Percentiles rank a stretch among this genome's conserved stretches.
These are phyloP conservation scores for Thelaira solivaga DNA, from an alignment of 2,888 invertebrate genomes.

Conservation along the genomic window DNA sequence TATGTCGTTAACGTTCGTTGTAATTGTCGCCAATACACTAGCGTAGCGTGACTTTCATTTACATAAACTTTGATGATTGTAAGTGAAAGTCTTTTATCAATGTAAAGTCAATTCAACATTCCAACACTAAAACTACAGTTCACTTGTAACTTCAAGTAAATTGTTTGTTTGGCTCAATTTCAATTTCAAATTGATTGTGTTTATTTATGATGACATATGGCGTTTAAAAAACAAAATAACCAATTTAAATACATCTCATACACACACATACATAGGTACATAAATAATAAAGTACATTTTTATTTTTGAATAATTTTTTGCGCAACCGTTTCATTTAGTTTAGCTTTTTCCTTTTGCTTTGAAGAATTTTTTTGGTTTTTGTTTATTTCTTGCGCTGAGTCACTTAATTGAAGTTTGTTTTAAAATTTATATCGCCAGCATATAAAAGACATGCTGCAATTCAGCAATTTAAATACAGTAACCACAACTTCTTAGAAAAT, in stretches of 20 bases:
- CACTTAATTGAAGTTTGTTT: constrained; percentile 41
- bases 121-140: background rate
- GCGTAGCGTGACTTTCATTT: too few species aligned
- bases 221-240: constrained; percentile 1
- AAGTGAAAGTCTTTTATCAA: too few species aligned
- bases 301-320: background rate
- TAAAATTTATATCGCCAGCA: constrained; percentile 19
- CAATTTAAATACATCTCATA: too few species aligned
- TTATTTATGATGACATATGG: constrained; percentile 30
- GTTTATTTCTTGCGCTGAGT: constrained; percentile 10
- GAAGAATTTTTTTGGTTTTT: background rate
- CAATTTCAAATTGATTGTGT: constrained; percentile 7
- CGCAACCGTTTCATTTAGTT: constrained; percentile 18
- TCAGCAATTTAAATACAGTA: background rate
- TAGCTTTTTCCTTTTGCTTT: constrained; percentile 14
- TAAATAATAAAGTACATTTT: background rate
- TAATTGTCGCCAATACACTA: too few species aligned
- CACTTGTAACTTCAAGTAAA: constrained; percentile 5
- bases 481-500: constrained; percentile 14
- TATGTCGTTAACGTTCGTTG: too few species aligned
- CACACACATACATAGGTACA: too few species aligned
- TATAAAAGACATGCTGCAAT: too few species aligned
- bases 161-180: background rate
- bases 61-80: too few species aligned
- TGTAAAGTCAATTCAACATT: too few species aligned